A percentile compares a stretch with the other conserved stretches of the same genome.
phyloP scores from a whole-genome alignment of 2,888 invertebrate genomes.

The Agrotis ipsilon region DNA sequence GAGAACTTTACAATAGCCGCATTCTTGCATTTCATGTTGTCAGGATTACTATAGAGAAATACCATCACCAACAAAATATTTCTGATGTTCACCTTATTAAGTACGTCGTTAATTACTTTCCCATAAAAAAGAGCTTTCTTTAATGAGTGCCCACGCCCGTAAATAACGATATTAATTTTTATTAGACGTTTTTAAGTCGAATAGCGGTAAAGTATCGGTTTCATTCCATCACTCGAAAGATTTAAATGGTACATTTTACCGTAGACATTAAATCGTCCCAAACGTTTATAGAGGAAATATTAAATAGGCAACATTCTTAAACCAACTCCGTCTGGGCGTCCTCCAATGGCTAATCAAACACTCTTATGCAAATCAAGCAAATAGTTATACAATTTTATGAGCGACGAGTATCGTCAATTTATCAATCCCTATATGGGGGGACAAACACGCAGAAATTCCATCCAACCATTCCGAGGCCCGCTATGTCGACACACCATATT shows the following conservation, averaged over 20 bases:
- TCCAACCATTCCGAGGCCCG: slow-evolving; percentile 71
- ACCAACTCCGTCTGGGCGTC: slow-evolving; percentile 73
- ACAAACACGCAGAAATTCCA: slow-evolving; percentile 77
- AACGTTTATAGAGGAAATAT: slow-evolving; percentile 81
- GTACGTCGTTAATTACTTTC: slow-evolving; percentile 75
- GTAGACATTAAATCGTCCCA: slow-evolving; percentile 76
- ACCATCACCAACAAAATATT: slow-evolving; percentile 49
- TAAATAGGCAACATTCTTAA: slow-evolving; percentile 82
- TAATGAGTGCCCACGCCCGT: slow-evolving; percentile 73
- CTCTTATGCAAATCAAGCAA: slow-evolving; percentile 85
- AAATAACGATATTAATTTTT: slow-evolving; percentile 82
- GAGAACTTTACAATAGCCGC: slow-evolving; percentile 13
- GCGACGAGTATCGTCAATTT: slow-evolving; percentile 78
- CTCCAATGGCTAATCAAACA: slow-evolving; percentile 80
- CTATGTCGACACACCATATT: slow-evolving; percentile 77
- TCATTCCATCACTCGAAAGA: slow-evolving; percentile 75
- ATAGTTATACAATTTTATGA: slow-evolving; percentile 83
- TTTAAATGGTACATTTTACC: slow-evolving; percentile 78
- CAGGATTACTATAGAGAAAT: slow-evolving; percentile 28
- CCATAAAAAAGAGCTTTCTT: slow-evolving; percentile 72
- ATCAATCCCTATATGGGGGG: slow-evolving; percentile 78
- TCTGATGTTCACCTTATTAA: slow-evolving; percentile 69
- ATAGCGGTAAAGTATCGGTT: slow-evolving; percentile 81
- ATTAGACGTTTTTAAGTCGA: slow-evolving; percentile 81
- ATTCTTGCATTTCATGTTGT: slow-evolving; percentile 4